Conservation (phyloP, 2,888 invertebrate genomes). For the Isoperla grammatica region DNA sequence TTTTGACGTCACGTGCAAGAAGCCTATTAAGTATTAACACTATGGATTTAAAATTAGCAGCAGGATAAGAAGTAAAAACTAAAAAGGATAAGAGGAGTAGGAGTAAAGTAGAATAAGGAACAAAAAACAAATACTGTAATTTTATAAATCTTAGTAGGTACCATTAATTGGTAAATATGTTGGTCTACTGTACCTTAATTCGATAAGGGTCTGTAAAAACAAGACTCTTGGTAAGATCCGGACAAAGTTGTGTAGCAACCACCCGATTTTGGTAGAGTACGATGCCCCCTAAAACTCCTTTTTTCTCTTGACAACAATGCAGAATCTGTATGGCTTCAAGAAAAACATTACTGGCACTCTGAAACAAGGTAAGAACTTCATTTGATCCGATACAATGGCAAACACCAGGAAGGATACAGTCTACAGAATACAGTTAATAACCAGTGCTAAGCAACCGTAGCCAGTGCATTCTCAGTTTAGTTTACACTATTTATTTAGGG, state of each 20-base stretch:
- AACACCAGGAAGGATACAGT: background rate
- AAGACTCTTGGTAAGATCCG: slow-evolving; percentile 69
- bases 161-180: background rate
- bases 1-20: no score
- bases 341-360: slow-evolving; percentile 83
- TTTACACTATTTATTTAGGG: no score
- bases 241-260: slow-evolving; percentile 70
- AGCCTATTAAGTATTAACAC: no score
- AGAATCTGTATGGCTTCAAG: slow-evolving; percentile 81
- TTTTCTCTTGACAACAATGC: slow-evolving; percentile 73
- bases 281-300: slow-evolving; percentile 76
- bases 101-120: no score
- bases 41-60: no score
- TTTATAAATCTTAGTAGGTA: background rate
- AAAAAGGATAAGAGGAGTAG: no score
- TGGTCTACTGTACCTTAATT: slow-evolving; percentile 54
- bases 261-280: slow-evolving; percentile 86
- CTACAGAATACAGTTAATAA: background rate
- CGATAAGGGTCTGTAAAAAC: slow-evolving; percentile 78
- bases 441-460: background rate
- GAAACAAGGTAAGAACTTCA: slow-evolving; percentile 37
- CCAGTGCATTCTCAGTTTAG: no score
- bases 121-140: slow-evolving; percentile 14
- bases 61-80: no score
- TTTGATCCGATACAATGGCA: background rate